These are phyloP conservation scores for Pilophorus perplexus DNA, from an alignment of 2,888 invertebrate species.

Conservation along the genomic window DNA sequence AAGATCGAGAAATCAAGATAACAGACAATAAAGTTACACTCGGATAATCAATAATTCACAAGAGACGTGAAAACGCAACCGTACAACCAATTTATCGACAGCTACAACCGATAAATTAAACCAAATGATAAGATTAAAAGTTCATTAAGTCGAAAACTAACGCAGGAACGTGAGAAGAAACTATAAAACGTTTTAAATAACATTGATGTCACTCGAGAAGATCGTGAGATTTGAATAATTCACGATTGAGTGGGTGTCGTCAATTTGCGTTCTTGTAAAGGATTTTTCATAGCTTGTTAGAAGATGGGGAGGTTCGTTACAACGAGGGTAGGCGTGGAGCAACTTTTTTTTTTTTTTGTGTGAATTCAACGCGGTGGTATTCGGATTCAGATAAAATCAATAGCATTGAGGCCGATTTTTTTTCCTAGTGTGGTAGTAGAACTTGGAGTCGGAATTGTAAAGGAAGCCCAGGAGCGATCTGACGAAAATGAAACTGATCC, in stretches of 20 bases:
- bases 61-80: constrained; percentile 1
- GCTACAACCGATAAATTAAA: constrained; percentile 13
- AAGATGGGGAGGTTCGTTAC: no score
- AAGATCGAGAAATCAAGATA: no score
- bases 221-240: constrained; percentile 23
- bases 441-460: no score
- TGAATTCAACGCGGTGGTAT: no score
- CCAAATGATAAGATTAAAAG: constrained; percentile 3
- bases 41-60: no score
- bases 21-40: no score
- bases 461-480: no score
- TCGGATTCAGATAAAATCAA: no score
- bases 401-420: no score
- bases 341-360: no score
- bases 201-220: constrained; percentile 14
- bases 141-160: constrained; percentile 3
- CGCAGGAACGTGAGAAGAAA: background rate
- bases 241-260: constrained; percentile 15
- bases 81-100: background rate
- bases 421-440: no score
- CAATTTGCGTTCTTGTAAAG: constrained; percentile 4
- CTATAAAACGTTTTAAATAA: constrained; percentile 24
- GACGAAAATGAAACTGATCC: no score
- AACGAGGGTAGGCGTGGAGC: background rate
- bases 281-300: constrained; percentile 11